Evolutionary conservation across 2,113 vertebrate species (phyloP), one percentile per base, ranked within the genome.

Genomic region (Equus przewalskii): DNA sequence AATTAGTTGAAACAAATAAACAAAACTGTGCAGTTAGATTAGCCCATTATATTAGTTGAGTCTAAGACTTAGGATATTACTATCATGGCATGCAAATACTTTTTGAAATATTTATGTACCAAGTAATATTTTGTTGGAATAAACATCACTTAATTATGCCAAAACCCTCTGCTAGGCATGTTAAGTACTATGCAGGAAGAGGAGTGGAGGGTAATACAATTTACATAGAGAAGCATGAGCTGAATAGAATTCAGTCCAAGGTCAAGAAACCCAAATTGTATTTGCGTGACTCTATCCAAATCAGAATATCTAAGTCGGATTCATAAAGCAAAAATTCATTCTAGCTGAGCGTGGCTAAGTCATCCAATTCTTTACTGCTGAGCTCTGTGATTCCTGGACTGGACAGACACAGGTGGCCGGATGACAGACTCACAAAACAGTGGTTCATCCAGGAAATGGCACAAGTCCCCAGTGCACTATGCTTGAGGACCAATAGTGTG

Each of bases 61-160:
- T 87, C 56, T 97, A 90, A 95, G 93, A 83, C 26, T 60, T 89
- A 70, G 16, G 33, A 54, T 41, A 62, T 86, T 36, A 36, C 36
- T 75, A 82, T 28, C 56, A 65, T 18, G 24, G 28, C 24, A 65
- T 73, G 58, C 21, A 91, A 84, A 93, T 60, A 56, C 6, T 69
- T 91, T 60, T 79, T 96, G 92, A 96, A 97, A 58, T 89, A 95
- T 98, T 96, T 93, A 93, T 84, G 86, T 24, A 41, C 24, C n/a
- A 7, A 24, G 51, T 64, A 88, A 94, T 87, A 93, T 69, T 87
- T 89, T 79, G 5, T 80, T n/a, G 14, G 83, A 75, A 89, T 92
- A 94, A 93, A 89, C 7, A 86, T 19, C 49, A 65, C 44, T n/a
- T 70, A 78, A 26, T 83, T 91, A 89, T 67, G 33, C 36, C 58